A percentile compares a stretch with the other conserved stretches of the same genome.
Evolutionary conservation across 2,888 invertebrate species (phyloP).

Genomic region (Chloroclystis v-ata): DNA sequence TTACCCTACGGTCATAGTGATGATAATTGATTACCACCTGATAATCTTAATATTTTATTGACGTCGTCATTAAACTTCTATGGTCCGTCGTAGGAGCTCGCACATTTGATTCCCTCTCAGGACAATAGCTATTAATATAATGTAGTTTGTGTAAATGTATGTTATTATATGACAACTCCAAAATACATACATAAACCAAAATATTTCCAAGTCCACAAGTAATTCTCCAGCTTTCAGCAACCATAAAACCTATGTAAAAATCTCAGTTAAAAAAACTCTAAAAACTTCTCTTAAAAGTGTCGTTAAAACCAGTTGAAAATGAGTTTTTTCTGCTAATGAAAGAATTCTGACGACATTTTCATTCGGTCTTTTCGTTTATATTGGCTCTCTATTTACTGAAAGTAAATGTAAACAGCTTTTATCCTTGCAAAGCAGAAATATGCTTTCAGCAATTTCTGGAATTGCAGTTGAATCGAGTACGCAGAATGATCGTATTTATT

Average conservation of each 20-base stretch:
- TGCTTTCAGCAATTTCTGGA: background rate
- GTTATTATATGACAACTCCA: too few species aligned
- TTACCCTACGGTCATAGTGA: too few species aligned
- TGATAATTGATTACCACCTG: too few species aligned
- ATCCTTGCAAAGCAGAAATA: background rate
- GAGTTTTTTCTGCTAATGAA: slow-evolving; percentile 23
- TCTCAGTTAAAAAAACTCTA: slow-evolving; percentile 18
- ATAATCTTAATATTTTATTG: too few species aligned
- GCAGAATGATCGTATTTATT: background rate
- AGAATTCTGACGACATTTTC: slow-evolving; percentile 16
- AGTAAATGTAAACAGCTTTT: slow-evolving; percentile 4
- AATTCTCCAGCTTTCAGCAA: background rate
- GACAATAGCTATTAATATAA: too few species aligned
- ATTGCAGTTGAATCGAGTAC: background rate
- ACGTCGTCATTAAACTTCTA: too few species aligned
- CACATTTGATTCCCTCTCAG: too few species aligned
- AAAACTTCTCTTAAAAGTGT: slow-evolving; percentile 19
- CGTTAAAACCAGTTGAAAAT: slow-evolving; percentile 22
- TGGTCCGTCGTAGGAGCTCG: too few species aligned
- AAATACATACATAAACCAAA: too few species aligned
- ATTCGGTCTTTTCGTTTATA: slow-evolving; percentile 12
- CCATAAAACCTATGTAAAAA: slow-evolving; percentile 12
- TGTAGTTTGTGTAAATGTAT: too few species aligned
- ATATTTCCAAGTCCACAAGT: background rate
- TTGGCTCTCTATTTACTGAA: slow-evolving; percentile 18